Percentiles rank a stretch among this genome's conserved stretches.
These are phyloP conservation scores for Pseudomugil tenellus DNA, from an alignment of 2,797 vertebrate species.

Conservation along the genomic window DNA sequence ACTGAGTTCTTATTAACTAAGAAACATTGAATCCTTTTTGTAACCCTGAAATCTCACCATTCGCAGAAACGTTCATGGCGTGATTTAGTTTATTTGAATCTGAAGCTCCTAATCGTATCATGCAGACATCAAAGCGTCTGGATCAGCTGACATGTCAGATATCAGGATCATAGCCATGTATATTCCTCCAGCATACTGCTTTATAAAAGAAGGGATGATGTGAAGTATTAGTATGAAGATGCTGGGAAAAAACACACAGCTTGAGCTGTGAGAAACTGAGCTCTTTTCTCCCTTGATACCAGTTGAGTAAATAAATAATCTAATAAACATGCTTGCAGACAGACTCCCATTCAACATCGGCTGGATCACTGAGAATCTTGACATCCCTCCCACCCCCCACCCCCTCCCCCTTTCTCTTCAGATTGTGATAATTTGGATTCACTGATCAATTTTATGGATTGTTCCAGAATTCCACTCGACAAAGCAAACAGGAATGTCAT, in stretches of 20 bases:
- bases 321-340: constrained; percentile 22
- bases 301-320: constrained; percentile 34
- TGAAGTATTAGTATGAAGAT: not conserved
- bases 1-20: constrained; percentile 1
- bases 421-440: constrained; percentile 2
- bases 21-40: constrained; percentile 6
- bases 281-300: constrained; percentile 7
- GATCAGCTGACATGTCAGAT: constrained; percentile 5
- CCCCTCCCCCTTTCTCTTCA: not conserved
- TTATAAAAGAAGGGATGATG: not conserved
- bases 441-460: constrained; percentile 47
- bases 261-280: not conserved
- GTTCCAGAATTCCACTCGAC: constrained; percentile 28
- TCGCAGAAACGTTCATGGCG: not conserved
- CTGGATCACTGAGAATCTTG: constrained; percentile 39
- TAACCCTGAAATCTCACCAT: not conserved
- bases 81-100: not conserved
- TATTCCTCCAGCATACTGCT: not conserved
- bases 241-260: not conserved
- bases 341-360: constrained; percentile 48
- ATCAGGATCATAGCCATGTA: constrained; percentile 9
- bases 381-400: constrained; percentile 3
- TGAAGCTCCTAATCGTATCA: not conserved
- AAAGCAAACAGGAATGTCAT: constrained; percentile 5
- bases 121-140: not conserved